Conservation (phyloP, 1,140 invertebrate species). For the Lepidurus arcticus region DNA sequence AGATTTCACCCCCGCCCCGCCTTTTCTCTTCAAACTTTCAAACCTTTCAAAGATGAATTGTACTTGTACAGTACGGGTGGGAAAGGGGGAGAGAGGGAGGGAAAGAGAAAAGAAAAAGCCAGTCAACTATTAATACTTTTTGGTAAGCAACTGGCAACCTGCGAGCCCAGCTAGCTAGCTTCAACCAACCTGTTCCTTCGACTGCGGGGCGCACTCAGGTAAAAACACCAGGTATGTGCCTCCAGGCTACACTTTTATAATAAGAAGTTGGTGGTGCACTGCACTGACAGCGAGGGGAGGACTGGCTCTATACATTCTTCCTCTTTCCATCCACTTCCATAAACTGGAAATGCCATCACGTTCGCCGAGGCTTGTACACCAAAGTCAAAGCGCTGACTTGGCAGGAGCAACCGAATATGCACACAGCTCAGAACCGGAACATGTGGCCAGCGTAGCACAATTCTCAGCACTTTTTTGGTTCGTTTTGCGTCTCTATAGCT, state of each 20-base stretch:
- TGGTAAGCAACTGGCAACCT: background rate
- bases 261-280: background rate
- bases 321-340: constrained; percentile 8
- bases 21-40: background rate
- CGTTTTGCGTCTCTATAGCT: background rate
- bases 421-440: background rate
- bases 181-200: background rate
- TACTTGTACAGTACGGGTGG: background rate
- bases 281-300: background rate
- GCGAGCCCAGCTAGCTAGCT: background rate
- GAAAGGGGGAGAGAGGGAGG: background rate
- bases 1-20: background rate
- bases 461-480: background rate
- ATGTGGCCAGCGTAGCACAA: background rate
- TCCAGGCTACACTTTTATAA: background rate
- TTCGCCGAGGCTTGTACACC: background rate
- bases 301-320: background rate
- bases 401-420: background rate
- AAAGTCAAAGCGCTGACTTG: background rate
- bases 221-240: background rate
- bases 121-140: constrained; percentile 6
- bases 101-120: background rate
- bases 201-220: background rate
- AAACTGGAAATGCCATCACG: constrained; percentile 19
- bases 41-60: background rate